These are phyloP conservation scores for Leptura quadrifasciata DNA, from an alignment of 2,888 invertebrate species.

Conservation along the genomic window DNA sequence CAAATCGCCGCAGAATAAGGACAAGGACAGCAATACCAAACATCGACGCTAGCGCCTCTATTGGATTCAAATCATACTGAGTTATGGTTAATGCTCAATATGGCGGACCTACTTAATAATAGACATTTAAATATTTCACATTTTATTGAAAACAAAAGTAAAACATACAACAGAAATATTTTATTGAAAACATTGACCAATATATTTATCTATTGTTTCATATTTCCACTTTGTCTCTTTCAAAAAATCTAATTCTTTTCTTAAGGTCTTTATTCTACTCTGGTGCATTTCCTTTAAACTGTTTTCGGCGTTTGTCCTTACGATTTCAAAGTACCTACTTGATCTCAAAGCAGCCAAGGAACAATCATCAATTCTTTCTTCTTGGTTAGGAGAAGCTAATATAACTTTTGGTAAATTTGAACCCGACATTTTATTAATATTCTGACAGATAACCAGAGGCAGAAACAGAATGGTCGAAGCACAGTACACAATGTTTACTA, in stretches of 20 bases:
- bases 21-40: too few relatives aligned
- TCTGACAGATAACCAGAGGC: too few relatives aligned
- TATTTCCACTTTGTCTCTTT: constrained; percentile 89
- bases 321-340: constrained; percentile 66
- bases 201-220: constrained; percentile 81
- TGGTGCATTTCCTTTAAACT: constrained; percentile 79
- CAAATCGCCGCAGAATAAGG: too few relatives aligned
- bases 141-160: neutral
- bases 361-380: constrained; percentile 62
- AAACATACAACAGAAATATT: neutral
- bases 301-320: constrained; percentile 65
- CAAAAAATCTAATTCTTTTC: constrained; percentile 86
- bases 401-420: constrained; percentile 66
- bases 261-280: constrained; percentile 81
- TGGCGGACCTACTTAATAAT: too few relatives aligned
- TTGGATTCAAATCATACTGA: too few relatives aligned
- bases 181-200: constrained; percentile 73
- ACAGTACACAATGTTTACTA: too few relatives aligned
- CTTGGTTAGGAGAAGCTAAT: constrained; percentile 65
- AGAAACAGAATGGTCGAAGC: too few relatives aligned
- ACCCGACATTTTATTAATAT: constrained; percentile 58
- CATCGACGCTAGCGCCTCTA: too few relatives aligned
- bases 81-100: too few relatives aligned
- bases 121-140: too few relatives aligned
- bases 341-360: constrained; percentile 59